These are phyloP conservation scores for Apamea crenata DNA, from an alignment of 2,888 invertebrate genomes.

Conservation along the genomic window DNA sequence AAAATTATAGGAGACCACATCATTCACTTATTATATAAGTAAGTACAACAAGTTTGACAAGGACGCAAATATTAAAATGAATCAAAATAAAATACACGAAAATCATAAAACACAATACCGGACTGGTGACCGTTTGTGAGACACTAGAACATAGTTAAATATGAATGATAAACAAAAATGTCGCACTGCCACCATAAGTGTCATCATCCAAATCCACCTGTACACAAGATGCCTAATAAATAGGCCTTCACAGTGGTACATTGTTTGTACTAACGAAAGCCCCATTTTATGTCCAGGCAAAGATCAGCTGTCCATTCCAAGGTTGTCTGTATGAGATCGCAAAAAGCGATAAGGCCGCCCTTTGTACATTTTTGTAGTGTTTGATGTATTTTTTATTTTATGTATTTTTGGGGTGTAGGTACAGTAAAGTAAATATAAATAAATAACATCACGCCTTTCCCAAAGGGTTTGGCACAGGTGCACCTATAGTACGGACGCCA, in stretches of 20 bases:
- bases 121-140: not conserved
- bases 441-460: not conserved
- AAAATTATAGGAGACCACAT: no score
- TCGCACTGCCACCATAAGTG: not conserved
- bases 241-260: not conserved
- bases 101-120: not conserved
- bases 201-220: slow-evolving; percentile 15
- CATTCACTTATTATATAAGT: no score
- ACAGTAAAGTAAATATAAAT: not conserved
- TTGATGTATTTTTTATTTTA: no score
- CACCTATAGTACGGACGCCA: no score
- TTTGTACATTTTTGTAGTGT: not conserved
- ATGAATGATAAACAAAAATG: not conserved
- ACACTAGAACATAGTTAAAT: not conserved
- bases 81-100: no score
- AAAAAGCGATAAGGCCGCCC: not conserved
- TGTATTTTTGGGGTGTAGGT: not conserved
- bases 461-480: not conserved
- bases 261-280: not conserved
- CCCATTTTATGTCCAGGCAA: not conserved
- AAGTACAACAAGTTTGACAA: no score
- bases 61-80: no score
- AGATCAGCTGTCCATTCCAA: not conserved
- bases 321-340: not conserved
- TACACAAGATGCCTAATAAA: not conserved